These are phyloP conservation scores for Notospermus geniculatus DNA, from an alignment of 1,140 invertebrate genomes.

Conservation along the genomic window DNA sequence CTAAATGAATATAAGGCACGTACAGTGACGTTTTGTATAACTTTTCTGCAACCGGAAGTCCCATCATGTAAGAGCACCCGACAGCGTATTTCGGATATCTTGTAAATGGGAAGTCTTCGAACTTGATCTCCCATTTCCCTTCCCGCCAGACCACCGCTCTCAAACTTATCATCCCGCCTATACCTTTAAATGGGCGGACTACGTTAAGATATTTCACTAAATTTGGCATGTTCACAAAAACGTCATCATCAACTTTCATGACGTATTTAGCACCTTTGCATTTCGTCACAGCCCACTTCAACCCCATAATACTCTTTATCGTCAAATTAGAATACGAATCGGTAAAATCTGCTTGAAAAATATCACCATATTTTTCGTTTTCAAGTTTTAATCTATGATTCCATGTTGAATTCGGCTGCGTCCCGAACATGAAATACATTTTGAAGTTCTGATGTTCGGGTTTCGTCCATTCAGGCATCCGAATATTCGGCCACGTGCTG, in stretches of 20 bases:
- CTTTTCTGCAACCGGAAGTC: conserved; percentile 29
- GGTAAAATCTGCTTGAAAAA: conserved; percentile 75
- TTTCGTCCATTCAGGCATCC: not conserved
- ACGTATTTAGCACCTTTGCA: conserved; percentile 60
- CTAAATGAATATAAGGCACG: conserved; percentile 36
- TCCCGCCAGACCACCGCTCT: conserved; percentile 9
- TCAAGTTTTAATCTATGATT: conserved; percentile 53
- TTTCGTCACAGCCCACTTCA: conserved; percentile 74
- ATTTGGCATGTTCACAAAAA: conserved; percentile 53
- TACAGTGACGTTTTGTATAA: conserved; percentile 33
- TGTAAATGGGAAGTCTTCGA: conserved; percentile 18
- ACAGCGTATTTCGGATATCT: conserved; percentile 44
- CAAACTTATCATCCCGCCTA: conserved; percentile 13
- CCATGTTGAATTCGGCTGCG: not conserved
- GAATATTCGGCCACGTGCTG: too few relatives aligned
- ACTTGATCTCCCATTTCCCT: conserved; percentile 16
- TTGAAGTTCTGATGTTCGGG: conserved; percentile 5
- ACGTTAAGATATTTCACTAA: conserved; percentile 9
- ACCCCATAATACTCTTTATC: conserved; percentile 79
- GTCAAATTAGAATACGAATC: conserved; percentile 81
- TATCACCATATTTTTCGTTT: conserved; percentile 63
- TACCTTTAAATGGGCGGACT: not conserved
- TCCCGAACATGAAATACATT: conserved; percentile 11
- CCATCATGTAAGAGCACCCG: conserved; percentile 49
- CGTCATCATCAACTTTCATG: conserved; percentile 60